Percentiles rank a stretch among this genome's conserved stretches.
Evolutionary conservation across 2,888 invertebrate genomes (phyloP).

Genomic region (Odontocerum albicorne): DNA sequence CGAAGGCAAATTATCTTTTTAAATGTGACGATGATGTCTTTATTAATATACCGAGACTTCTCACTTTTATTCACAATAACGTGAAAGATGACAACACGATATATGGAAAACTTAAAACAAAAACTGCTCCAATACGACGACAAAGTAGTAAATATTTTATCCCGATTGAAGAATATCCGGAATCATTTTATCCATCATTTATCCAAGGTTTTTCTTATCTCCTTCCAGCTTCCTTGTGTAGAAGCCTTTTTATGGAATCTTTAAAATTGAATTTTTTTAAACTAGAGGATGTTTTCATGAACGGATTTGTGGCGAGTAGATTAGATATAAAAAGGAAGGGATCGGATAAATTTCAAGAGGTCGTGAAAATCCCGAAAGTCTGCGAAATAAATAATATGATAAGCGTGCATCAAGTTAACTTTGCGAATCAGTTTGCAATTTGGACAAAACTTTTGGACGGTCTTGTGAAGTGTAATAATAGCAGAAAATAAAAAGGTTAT

Average conservation of each 20-base stretch:
- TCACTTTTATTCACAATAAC: neutral
- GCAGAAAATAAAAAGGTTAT: too few relatives aligned
- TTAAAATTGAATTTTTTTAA: neutral
- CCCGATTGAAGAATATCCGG: neutral
- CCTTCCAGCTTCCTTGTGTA: neutral
- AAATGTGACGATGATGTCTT: constrained; percentile 33
- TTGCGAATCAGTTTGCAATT: too few relatives aligned
- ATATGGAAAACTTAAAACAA: neutral
- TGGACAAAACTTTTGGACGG: too few relatives aligned
- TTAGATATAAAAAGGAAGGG: too few relatives aligned
- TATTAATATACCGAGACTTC: neutral
- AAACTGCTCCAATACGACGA: neutral
- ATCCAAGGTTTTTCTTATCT: neutral
- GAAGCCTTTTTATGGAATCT: neutral
- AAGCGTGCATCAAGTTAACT: too few relatives aligned
- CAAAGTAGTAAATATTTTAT: neutral
- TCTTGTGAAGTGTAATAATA: too few relatives aligned
- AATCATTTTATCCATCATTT: neutral
- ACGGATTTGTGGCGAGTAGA: neutral
- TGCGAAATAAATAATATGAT: too few relatives aligned
- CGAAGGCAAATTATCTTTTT: neutral
- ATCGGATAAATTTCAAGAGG: too few relatives aligned
- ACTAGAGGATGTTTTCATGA: neutral
- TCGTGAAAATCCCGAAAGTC: too few relatives aligned
- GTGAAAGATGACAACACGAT: neutral